phyloP scores from a whole-genome alignment of 2,113 vertebrate genomes.

The Poecilia latipinna region DNA sequence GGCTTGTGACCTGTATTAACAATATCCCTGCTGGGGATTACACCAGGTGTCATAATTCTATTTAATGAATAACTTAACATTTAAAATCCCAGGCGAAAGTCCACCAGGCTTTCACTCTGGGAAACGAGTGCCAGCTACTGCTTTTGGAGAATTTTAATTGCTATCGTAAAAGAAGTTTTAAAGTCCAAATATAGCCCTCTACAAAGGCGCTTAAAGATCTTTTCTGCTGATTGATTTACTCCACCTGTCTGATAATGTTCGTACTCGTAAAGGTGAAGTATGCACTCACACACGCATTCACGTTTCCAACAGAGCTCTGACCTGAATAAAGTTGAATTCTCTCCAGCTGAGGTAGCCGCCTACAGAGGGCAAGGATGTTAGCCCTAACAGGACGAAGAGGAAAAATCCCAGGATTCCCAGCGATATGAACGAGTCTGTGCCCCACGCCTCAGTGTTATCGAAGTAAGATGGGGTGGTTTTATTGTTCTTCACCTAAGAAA shows the following conservation, averaged over 20 bases:
- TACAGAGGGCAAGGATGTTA: constrained; percentile 93
- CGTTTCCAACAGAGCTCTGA: constrained; percentile 46
- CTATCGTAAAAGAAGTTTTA: constrained; percentile 41
- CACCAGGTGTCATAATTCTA: constrained; percentile 73
- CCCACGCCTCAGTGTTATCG: constrained; percentile 76
- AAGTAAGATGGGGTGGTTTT: constrained; percentile 77
- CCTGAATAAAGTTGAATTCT: constrained; percentile 83
- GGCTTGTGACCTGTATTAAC: constrained; percentile 70
- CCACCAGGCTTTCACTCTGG: constrained; percentile 43
- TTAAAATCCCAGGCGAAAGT: constrained; percentile 64
- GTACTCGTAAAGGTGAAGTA: constrained; percentile 24
- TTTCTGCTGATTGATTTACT: constrained; percentile 34
- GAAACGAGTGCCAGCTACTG: constrained; percentile 51
- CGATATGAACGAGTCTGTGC: constrained; percentile 81
- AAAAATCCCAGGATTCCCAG: constrained; percentile 90
- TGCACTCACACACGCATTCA: background rate
- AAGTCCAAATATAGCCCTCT: constrained; percentile 33
- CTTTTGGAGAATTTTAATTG: constrained; percentile 60
- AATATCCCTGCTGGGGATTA: constrained; percentile 51
- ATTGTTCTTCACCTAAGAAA: constrained; percentile 79
- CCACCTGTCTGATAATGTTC: constrained; percentile 22
- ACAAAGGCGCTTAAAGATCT: constrained; percentile 19
- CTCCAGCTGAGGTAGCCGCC: constrained; percentile 92
- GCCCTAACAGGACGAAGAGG: constrained; percentile 88
- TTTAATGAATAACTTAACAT: constrained; percentile 84